phyloP scores from a whole-genome alignment of 2,888 invertebrate species.

The Cerceris rybyensis region DNA sequence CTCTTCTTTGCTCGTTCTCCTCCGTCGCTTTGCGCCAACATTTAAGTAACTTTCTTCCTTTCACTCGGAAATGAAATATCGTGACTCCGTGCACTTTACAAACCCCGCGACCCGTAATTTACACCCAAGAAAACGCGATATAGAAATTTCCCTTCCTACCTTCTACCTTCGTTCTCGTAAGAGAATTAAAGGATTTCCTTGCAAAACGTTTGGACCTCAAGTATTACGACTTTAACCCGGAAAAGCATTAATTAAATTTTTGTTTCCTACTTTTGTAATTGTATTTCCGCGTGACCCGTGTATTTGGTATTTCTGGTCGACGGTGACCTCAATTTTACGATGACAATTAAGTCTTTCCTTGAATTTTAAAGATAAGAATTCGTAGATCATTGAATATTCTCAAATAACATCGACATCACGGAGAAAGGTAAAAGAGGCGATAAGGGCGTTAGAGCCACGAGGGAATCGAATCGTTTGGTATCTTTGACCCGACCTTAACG shows the following conservation, averaged over 20 bases:
- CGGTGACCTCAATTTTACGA: too few species aligned
- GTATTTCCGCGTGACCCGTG: too few species aligned
- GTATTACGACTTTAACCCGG: background rate
- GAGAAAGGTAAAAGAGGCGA: too few species aligned
- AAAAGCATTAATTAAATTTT: background rate
- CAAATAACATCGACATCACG: too few species aligned
- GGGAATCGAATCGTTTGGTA: background rate
- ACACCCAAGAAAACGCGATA: conserved; percentile 13
- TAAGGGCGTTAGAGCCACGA: too few species aligned
- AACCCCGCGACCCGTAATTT: conserved; percentile 25
- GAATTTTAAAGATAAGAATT: too few species aligned
- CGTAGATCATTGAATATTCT: too few species aligned
- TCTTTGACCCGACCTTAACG: conserved; percentile 1
- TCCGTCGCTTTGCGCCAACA: conserved; percentile 12
- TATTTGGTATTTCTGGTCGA: too few species aligned
- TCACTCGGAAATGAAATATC: conserved; percentile 45
- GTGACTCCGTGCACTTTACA: conserved; percentile 28
- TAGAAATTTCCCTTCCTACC: background rate
- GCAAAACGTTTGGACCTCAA: background rate
- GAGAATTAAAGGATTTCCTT: conserved; percentile 3
- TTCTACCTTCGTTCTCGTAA: background rate
- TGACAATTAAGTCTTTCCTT: too few species aligned
- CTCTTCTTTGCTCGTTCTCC: background rate
- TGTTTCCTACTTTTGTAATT: too few species aligned
- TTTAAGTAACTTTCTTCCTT: conserved; percentile 46